Conservation (phyloP, 2,888 invertebrate genomes). For the Catocala sponsa region DNA sequence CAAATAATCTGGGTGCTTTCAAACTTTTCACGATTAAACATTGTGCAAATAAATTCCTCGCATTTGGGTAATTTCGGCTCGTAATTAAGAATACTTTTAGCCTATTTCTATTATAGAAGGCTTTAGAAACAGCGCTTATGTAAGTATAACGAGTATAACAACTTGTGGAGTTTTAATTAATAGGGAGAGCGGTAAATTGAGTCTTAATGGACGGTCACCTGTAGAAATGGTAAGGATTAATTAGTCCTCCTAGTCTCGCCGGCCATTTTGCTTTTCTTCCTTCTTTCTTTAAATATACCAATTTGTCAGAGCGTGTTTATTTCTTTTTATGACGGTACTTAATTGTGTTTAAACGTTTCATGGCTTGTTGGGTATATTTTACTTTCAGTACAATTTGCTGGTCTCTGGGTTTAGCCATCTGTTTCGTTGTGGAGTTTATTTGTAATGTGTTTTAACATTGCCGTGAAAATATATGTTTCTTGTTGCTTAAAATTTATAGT, state of each 20-base stretch:
- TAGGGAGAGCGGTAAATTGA: constrained; percentile 39
- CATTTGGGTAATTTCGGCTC: constrained; percentile 1
- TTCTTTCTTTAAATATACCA: constrained; percentile 33
- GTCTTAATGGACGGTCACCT: constrained; percentile 50
- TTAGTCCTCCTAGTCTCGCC: constrained; percentile 20
- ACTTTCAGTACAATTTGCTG: constrained; percentile 17
- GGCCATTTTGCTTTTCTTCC: constrained; percentile 26
- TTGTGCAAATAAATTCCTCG: constrained; percentile 23
- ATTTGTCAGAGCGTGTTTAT: constrained; percentile 43
- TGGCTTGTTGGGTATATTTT: constrained; percentile 34
- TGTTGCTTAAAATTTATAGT: too few species aligned
- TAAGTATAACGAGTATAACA: constrained; percentile 15
- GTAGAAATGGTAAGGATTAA: constrained; percentile 44
- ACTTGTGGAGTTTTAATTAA: constrained; percentile 45
- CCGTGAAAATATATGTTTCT: too few species aligned
- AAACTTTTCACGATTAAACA: constrained; percentile 21
- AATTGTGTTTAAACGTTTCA: constrained; percentile 49
- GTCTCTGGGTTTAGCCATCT: background rate
- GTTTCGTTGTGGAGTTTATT: background rate
- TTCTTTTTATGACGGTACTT: constrained; percentile 31
- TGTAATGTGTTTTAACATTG: too few species aligned
- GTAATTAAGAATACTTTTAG: constrained; percentile 26
- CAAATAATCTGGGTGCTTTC: constrained; percentile 25
- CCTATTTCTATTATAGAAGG: constrained; percentile 7
- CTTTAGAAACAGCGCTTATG: constrained; percentile 17